Evolutionary conservation across 2,797 vertebrate genomes (phyloP).

Genomic region (Tenualosa thibaudeaui): DNA sequence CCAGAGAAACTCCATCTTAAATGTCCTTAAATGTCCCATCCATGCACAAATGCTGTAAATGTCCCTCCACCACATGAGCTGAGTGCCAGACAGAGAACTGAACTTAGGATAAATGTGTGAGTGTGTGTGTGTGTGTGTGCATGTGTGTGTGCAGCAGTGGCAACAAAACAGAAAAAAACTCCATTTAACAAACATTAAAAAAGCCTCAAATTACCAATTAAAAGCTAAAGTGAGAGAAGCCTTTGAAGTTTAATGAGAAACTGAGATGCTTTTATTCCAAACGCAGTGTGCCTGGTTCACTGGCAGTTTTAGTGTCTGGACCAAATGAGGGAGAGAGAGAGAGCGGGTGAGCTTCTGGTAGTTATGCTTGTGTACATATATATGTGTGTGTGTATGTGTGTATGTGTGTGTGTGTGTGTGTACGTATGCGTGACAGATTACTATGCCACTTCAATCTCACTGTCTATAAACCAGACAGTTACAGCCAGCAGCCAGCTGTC

Average conservation of each 20-base stretch:
- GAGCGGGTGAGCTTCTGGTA: not conserved
- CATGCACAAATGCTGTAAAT: not conserved
- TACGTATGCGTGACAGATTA: not conserved
- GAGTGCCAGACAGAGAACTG: not conserved
- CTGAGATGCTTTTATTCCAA: slow-evolving; percentile 43
- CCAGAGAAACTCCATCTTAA: not conserved
- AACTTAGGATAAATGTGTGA: not conserved
- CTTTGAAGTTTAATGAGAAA: slow-evolving; percentile 59
- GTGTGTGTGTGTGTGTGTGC: not conserved
- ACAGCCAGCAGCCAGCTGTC: not conserved
- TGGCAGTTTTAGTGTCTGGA: not conserved
- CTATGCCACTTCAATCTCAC: slow-evolving; percentile 4
- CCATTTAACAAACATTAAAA: slow-evolving; percentile 49
- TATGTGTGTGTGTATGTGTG: slow-evolving; percentile 12
- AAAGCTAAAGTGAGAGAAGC: slow-evolving; percentile 51
- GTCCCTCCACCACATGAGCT: not conserved
- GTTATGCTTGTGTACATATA: not conserved
- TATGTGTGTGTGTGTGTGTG: not conserved
- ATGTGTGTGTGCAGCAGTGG: not conserved
- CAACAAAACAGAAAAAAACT: slow-evolving; percentile 39
- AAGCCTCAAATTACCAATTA: slow-evolving; percentile 59
- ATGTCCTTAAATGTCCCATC: not conserved
- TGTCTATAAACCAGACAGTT: not conserved
- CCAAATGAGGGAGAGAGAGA: not conserved
- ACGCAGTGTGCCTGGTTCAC: slow-evolving; percentile 41